Evolutionary conservation across 2,113 vertebrate species (phyloP).

Genomic region (Dromiciops gliroides): DNA sequence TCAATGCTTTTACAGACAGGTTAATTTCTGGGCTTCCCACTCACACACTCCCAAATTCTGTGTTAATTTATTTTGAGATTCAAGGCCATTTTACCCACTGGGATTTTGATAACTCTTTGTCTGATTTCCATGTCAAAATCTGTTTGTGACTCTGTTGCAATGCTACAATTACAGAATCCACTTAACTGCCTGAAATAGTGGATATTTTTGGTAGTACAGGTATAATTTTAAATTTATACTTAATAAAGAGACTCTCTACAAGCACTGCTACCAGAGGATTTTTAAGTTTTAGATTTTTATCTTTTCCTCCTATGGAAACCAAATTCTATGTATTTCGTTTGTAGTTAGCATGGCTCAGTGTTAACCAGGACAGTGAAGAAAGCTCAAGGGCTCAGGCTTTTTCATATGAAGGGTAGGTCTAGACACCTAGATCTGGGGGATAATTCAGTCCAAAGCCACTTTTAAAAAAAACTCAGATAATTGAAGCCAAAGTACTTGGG

Average conservation of each 20-base stretch:
- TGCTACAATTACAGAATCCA: conserved; percentile 8
- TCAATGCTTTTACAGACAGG: conserved; percentile 6
- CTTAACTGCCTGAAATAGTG: conserved; percentile 30
- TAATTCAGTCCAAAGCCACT: conserved; percentile 17
- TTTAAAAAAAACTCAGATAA: conserved; percentile 39
- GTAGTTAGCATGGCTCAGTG: conserved; percentile 24
- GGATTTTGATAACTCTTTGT: not conserved
- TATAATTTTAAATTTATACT: not conserved
- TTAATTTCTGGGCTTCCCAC: not conserved
- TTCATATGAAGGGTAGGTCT: not conserved
- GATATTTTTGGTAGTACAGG: not conserved
- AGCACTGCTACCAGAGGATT: conserved; percentile 6
- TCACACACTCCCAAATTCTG: conserved; percentile 8
- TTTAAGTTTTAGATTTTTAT: conserved; percentile 46
- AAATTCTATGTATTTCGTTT: conserved; percentile 27
- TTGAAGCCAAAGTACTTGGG: conserved; percentile 18
- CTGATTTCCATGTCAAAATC: conserved; percentile 40
- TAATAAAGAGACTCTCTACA: not conserved
- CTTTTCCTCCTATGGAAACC: conserved; percentile 46
- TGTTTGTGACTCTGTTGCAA: conserved; percentile 5
- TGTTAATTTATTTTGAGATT: conserved; percentile 21
- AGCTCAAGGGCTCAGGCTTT: conserved; percentile 35
- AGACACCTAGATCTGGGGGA: not conserved
- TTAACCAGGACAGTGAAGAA: conserved; percentile 41
- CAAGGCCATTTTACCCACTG: conserved; percentile 36